A percentile compares a stretch with the other conserved stretches of the same genome.
Evolutionary conservation across 2,113 vertebrate genomes (phyloP).

Genomic region (Maccullochella peelii): DNA sequence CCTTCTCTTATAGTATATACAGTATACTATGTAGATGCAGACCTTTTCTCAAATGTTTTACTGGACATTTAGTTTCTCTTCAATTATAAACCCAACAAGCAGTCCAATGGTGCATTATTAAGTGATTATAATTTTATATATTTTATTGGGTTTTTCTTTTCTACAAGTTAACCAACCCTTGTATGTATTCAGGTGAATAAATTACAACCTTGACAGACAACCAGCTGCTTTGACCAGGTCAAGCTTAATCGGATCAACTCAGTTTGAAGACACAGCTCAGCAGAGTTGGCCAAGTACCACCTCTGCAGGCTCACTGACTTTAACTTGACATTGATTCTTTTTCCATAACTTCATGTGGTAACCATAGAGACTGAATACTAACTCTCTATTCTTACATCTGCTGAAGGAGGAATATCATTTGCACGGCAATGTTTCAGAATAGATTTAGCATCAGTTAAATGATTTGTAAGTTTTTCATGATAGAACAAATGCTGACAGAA

Average conservation of each 20-base stretch:
- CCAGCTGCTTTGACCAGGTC: constrained; percentile 35
- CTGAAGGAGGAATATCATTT: constrained; percentile 36
- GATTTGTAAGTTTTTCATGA: neutral
- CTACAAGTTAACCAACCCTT: neutral
- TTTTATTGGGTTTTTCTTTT: too few relatives aligned
- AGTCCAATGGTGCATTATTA: neutral
- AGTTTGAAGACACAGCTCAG: constrained; percentile 28
- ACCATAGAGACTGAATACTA: constrained; percentile 72
- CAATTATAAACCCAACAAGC: neutral
- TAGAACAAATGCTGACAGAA: neutral
- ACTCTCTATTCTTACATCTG: constrained; percentile 44
- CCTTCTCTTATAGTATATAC: neutral
- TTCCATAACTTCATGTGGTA: constrained; percentile 55
- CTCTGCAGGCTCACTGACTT: constrained; percentile 62
- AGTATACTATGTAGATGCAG: neutral
- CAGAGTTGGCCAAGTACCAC: constrained; percentile 38
- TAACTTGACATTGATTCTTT: constrained; percentile 67
- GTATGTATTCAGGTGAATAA: neutral
- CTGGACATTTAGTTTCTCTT: neutral
- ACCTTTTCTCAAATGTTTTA: neutral
- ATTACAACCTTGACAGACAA: constrained; percentile 19
- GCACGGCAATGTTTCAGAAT: constrained; percentile 2
- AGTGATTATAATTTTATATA: too few relatives aligned
- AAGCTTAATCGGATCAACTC: constrained; percentile 42
- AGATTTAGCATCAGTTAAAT: constrained; percentile 6